phyloP scores from a whole-genome alignment of 2,888 invertebrate species.

The Eubasilissa splendida region DNA sequence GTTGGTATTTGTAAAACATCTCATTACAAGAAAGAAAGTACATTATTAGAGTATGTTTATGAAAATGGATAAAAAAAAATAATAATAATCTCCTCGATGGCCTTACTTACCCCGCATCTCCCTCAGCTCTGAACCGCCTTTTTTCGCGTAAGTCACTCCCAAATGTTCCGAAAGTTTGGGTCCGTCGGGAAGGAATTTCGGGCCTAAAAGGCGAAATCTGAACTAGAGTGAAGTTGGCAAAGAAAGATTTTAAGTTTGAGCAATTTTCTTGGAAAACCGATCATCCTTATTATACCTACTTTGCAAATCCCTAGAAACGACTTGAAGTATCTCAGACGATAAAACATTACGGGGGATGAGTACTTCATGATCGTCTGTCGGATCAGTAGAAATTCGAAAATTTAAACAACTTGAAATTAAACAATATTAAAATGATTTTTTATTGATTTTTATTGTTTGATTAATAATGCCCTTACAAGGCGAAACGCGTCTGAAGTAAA shows the following conservation, averaged over 20 bases:
- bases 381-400: too few species aligned
- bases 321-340: background rate
- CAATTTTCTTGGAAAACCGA: constrained; percentile 26
- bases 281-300: constrained; percentile 1
- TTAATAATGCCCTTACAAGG: too few species aligned
- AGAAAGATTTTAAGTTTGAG: constrained; percentile 32
- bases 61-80: too few species aligned
- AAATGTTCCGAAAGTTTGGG: constrained; percentile 6
- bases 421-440: too few species aligned
- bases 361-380: too few species aligned
- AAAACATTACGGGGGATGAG: background rate
- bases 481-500: too few species aligned
- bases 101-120: background rate
- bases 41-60: too few species aligned
- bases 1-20: too few species aligned
- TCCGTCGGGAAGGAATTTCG: constrained; percentile 5
- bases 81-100: too few species aligned
- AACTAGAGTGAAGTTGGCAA: constrained; percentile 25
- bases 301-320: constrained; percentile 21
- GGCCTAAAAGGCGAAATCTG: constrained; percentile 24
- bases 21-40: too few species aligned
- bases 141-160: background rate
- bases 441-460: too few species aligned
- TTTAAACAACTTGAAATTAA: too few species aligned
- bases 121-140: background rate